Evolutionary conservation across 1,140 invertebrate genomes (phyloP).

Genomic region (Calephelis virginiensis): DNA sequence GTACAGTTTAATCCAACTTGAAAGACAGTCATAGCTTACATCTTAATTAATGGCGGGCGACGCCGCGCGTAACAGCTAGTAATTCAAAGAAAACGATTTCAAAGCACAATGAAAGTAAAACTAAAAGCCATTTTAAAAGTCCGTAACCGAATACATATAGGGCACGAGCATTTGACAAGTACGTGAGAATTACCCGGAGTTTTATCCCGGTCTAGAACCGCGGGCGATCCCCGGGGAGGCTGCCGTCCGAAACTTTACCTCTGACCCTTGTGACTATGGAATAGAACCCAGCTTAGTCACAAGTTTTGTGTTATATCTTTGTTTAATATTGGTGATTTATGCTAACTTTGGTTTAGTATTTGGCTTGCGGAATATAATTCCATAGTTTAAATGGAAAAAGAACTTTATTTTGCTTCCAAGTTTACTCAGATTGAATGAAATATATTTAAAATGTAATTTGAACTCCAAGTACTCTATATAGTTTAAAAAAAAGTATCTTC

Average conservation of each 20-base stretch:
- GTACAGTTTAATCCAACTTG: no score
- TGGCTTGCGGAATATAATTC: background rate
- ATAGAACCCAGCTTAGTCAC: conserved; percentile 4
- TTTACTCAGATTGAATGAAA: no score
- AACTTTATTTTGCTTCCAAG: no score
- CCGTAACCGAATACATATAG: conserved; percentile 12
- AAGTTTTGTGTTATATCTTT: conserved; percentile 15
- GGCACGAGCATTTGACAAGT: conserved; percentile 14
- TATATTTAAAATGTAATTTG: no score
- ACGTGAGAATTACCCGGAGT: conserved; percentile 15
- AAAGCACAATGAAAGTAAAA: background rate
- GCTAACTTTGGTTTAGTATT: background rate
- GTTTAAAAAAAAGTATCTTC: no score
- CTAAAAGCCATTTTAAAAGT: conserved; percentile 9
- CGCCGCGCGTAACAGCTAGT: no score
- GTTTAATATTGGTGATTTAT: conserved; percentile 4
- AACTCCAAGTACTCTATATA: no score
- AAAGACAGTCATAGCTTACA: no score
- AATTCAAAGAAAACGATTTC: background rate
- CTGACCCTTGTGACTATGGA: conserved; percentile 5
- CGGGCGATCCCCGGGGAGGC: conserved; percentile 8
- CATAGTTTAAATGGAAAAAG: no score
- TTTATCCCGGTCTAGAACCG: conserved; percentile 7
- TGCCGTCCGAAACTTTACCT: conserved; percentile 16
- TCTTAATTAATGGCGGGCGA: no score